Conservation (phyloP, 2,797 vertebrate species). For the Chelonia mydas region DNA sequence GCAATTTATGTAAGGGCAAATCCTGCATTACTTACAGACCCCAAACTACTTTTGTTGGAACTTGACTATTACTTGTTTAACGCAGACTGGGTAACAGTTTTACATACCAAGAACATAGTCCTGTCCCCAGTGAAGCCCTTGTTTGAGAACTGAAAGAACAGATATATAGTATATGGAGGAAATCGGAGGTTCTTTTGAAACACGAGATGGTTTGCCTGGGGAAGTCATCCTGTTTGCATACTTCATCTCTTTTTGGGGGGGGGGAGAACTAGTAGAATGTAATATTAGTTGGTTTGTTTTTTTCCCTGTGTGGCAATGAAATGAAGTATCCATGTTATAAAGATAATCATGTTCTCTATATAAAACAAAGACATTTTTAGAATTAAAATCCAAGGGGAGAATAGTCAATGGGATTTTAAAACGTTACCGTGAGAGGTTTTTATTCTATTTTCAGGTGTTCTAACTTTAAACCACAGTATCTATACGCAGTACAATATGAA, state of each 20-base stretch:
- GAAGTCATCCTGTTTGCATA: background rate
- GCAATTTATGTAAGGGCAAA: background rate
- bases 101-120: background rate
- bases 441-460: background rate
- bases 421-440: background rate
- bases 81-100: background rate
- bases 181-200: background rate
- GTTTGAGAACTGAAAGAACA: background rate
- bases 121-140: background rate
- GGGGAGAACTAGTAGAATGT: too few relatives aligned
- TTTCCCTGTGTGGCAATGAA: background rate
- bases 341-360: background rate
- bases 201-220: background rate
- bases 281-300: background rate
- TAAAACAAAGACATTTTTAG: background rate
- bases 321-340: background rate
- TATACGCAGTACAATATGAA: background rate
- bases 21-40: background rate
- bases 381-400: background rate
- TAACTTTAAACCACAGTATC: background rate
- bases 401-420: background rate
- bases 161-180: background rate
- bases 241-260: background rate
- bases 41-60: constrained; percentile 2
- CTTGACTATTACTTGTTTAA: background rate